Evolutionary conservation across 1,140 invertebrate species (phyloP), one percentile per base, ranked within the genome.

Genomic region (Drosophila obscura): DNA sequence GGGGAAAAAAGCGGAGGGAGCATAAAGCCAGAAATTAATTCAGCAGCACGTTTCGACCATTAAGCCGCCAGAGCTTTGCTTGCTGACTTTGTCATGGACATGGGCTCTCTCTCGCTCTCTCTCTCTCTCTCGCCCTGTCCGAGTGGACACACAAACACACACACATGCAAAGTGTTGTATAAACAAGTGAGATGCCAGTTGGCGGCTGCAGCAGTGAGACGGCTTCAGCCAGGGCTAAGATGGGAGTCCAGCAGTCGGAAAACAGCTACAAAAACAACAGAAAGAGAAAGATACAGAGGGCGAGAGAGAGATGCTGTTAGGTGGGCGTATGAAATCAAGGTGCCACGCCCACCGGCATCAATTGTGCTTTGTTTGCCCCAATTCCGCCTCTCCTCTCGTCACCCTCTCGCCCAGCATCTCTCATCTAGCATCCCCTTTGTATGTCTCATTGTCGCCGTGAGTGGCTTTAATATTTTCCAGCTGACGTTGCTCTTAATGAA

Each of bases 21-120:
- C 78, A 82, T 82, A 88, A 87, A 87, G 77, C 74, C 83, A 78
- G 74, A 87, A 87, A 87, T 87, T 87, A 87, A 87, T 87, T 80
- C 83, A 82, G 52, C 71, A 76, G 83, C 82, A 87, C 82, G 82
- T 82, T 87, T 88, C 53, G 76, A 88, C 82, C 82, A 88, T 87
- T 87, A 87, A 87, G 83, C 83, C 75, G 65, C 55, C 79, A 72
- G 69, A 87, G 83, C 83, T 88, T 88, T 82, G 78, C 82, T 88
- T 88, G 83, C 83, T 85, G 82, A 85, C 82, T 85, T 85, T 85
- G 68, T 68, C 61, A 65, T 43, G 58, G 49, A 39, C 63, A 80
- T 73, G 76, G 19, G 19, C 19, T 19, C 19, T 1, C 19, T 19
- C 19, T 19, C 19, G 7, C 28, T 8, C 28, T 31, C 28, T 8